Conservation (phyloP, 2,888 invertebrate species). For the Flexamia atlantica region DNA sequence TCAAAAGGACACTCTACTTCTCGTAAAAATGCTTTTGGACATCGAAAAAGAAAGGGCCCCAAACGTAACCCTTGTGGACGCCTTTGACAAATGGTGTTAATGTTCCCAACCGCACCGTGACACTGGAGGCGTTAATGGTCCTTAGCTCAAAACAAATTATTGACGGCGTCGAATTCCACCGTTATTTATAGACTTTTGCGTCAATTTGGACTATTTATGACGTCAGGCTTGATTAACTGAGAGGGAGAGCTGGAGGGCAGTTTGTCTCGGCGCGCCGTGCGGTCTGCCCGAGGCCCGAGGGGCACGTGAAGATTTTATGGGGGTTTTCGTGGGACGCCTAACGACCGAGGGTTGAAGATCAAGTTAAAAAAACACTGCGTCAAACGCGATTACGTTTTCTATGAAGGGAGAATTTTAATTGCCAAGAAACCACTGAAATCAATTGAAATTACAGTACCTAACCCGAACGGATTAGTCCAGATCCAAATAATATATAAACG, state of each 20-base stretch:
- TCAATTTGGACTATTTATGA: constrained; percentile 55
- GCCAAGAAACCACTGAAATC: too few relatives aligned
- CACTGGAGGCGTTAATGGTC: constrained; percentile 44
- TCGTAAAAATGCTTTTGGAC: background rate
- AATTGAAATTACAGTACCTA: too few relatives aligned
- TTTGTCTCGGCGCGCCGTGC: constrained; percentile 28
- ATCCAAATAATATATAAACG: too few relatives aligned
- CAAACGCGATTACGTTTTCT: too few relatives aligned
- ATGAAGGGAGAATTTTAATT: too few relatives aligned
- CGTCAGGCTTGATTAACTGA: constrained; percentile 13
- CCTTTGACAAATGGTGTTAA: constrained; percentile 53
- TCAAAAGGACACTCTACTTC: too few relatives aligned
- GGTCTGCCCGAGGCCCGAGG: background rate
- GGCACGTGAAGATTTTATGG: background rate
- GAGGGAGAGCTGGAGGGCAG: background rate
- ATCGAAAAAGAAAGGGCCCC: background rate
- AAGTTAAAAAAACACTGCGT: too few relatives aligned
- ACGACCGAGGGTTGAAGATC: too few relatives aligned
- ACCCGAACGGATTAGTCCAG: too few relatives aligned
- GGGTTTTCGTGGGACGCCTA: too few relatives aligned
- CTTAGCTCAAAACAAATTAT: constrained; percentile 55
- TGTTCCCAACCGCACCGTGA: constrained; percentile 5
- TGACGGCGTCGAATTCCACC: constrained; percentile 48
- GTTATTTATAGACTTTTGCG: constrained; percentile 47
- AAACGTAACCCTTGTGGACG: constrained; percentile 25